phyloP scores from a whole-genome alignment of 2,888 invertebrate genomes.

The Eupeodes latifasciatus region DNA sequence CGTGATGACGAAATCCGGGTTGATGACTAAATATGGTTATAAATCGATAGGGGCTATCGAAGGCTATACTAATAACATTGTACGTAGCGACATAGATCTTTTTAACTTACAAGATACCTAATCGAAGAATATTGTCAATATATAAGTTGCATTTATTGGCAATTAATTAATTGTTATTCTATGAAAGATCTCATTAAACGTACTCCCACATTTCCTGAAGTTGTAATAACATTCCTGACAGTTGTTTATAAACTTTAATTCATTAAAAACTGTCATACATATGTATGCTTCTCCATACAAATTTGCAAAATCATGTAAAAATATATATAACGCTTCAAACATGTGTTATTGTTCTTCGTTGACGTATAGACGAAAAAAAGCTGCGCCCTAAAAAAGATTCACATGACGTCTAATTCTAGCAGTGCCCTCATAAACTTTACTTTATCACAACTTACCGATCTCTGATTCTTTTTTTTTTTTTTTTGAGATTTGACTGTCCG shows the following conservation, averaged over 20 bases:
- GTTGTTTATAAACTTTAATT: background rate
- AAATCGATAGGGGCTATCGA: constrained; percentile 19
- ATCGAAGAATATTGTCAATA: constrained; percentile 3
- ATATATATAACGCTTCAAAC: background rate
- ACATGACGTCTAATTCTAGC: constrained; percentile 13
- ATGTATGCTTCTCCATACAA: background rate
- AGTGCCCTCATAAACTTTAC: constrained; percentile 3
- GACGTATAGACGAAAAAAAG: background rate
- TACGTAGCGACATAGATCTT: background rate
- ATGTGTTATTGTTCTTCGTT: background rate
- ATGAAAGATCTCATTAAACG: background rate
- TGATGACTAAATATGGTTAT: constrained; percentile 42
- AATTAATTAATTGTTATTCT: constrained; percentile 20
- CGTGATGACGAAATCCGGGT: constrained; percentile 42
- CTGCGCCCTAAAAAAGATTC: constrained; percentile 35
- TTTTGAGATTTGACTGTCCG: constrained; percentile 34
- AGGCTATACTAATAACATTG: background rate
- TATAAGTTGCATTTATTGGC: constrained; percentile 10
- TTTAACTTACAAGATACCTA: constrained; percentile 5
- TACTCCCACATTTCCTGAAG: constrained; percentile 23
- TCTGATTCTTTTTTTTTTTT: background rate
- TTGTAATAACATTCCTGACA: background rate
- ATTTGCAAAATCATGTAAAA: background rate
- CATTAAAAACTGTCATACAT: background rate
- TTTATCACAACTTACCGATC: constrained; percentile 27